A percentile compares a stretch with the other conserved stretches of the same genome.
These are phyloP conservation scores for Zaprionus camerounensis DNA, from an alignment of 1,140 invertebrate genomes.

Conservation along the genomic window DNA sequence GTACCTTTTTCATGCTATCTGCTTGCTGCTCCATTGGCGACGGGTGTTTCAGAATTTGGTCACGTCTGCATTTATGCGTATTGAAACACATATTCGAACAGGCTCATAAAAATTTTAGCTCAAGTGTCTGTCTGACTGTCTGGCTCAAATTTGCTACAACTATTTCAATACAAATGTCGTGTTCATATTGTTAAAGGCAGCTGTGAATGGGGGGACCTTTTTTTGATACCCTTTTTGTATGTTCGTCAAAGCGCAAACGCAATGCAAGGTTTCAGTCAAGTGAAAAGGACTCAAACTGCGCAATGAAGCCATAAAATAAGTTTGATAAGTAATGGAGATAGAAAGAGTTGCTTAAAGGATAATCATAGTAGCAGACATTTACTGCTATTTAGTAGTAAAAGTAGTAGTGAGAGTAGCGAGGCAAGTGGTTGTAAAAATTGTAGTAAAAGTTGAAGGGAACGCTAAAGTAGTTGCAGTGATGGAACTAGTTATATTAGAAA, in stretches of 20 bases:
- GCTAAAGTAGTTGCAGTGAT: neutral
- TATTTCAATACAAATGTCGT: constrained; percentile 27
- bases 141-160: constrained; percentile 27
- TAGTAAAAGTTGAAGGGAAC: neutral
- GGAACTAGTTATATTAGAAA: neutral
- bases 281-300: neutral
- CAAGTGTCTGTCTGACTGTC: constrained; percentile 13
- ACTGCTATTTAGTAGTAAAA: neutral
- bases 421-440: neutral
- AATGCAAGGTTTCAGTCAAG: neutral
- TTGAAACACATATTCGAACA: constrained; percentile 41
- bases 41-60: constrained; percentile 14
- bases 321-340: neutral
- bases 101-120: constrained; percentile 32
- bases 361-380: neutral
- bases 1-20: constrained; percentile 12
- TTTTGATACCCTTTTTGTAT: neutral
- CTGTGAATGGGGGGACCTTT: neutral
- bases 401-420: neutral
- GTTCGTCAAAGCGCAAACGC: neutral
- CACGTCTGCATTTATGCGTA: constrained; percentile 48
- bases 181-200: too few relatives aligned
- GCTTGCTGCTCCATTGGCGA: neutral
- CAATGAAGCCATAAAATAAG: neutral
- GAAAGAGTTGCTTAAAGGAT: neutral